A percentile compares a stretch with the other conserved stretches of the same genome.
These are phyloP conservation scores for Chitala chitala DNA, from an alignment of 2,113 vertebrate species.

Conservation along the genomic window DNA sequence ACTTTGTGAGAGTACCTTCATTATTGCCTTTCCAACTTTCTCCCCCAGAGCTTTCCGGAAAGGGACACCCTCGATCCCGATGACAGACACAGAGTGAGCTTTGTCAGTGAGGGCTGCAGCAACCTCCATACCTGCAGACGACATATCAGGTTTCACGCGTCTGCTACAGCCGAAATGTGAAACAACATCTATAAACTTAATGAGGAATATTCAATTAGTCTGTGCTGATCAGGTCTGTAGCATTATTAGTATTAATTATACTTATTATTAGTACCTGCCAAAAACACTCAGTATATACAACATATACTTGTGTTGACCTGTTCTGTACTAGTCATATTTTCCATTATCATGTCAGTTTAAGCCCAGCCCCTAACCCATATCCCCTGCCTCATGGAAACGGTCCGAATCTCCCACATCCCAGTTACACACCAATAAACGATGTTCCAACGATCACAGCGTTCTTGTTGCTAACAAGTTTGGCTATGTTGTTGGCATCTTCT, in stretches of 20 bases:
- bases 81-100: slow-evolving; percentile 91
- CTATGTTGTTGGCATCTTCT: slow-evolving; percentile 86
- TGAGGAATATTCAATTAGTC: too few species aligned
- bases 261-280: too few species aligned
- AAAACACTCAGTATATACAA: too few species aligned
- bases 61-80: slow-evolving; percentile 83
- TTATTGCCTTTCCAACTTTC: slow-evolving; percentile 83
- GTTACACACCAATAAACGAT: slow-evolving; percentile 81
- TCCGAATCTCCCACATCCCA: neutral
- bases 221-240: too few species aligned
- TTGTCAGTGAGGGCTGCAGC: slow-evolving; percentile 87
- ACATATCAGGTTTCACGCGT: neutral
- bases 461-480: slow-evolving; percentile 81
- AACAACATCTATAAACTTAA: too few species aligned
- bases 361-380: neutral
- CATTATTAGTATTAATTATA: too few species aligned
- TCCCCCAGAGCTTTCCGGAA: slow-evolving; percentile 89
- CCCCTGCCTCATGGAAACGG: neutral
- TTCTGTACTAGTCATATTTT: too few species aligned
- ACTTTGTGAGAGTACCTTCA: slow-evolving; percentile 74
- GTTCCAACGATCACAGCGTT: slow-evolving; percentile 90
- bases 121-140: slow-evolving; percentile 86
- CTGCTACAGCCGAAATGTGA: neutral
- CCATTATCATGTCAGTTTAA: neutral
- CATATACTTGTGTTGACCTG: too few species aligned